Percentiles rank a stretch among this genome's conserved stretches.
Conservation (phyloP, 2,888 invertebrate species). For the Sylvicola fuscatus region DNA sequence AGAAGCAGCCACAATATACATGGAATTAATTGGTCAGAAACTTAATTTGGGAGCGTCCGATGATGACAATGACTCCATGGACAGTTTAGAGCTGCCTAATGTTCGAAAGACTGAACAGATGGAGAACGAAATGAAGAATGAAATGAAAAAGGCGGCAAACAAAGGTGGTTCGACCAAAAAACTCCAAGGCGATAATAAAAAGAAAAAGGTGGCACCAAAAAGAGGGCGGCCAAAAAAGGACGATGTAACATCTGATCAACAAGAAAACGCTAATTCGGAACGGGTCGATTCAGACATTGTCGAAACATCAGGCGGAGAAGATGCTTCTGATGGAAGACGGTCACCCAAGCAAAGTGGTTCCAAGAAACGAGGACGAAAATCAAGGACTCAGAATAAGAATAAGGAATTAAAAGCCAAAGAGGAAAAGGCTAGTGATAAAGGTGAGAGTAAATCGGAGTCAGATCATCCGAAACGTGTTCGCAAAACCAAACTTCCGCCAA, state of each 20-base stretch:
- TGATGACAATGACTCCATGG: constrained; percentile 37
- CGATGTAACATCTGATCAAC: neutral
- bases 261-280: neutral
- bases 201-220: constrained; percentile 4
- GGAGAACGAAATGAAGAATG: constrained; percentile 28
- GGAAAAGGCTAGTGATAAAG: neutral
- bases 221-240: neutral
- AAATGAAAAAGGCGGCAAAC: constrained; percentile 24
- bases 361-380: neutral
- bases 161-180: constrained; percentile 13
- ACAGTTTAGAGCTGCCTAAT: constrained; percentile 45
- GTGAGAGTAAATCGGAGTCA: too few relatives aligned
- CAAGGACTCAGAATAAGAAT: neutral
- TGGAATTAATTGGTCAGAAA: constrained; percentile 51
- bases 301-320: too few relatives aligned
- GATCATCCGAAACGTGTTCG: too few relatives aligned
- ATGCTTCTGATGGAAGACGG: constrained; percentile 5
- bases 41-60: constrained; percentile 38
- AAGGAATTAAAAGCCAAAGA: neutral
- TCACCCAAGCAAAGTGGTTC: neutral
- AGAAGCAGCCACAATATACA: constrained; percentile 51
- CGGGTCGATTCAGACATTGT: too few relatives aligned
- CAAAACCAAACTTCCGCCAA: too few relatives aligned
- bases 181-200: constrained; percentile 11
- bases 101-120: constrained; percentile 36